phyloP scores from a whole-genome alignment of 2,888 invertebrate species.

The Lasioglossum malachurum region DNA sequence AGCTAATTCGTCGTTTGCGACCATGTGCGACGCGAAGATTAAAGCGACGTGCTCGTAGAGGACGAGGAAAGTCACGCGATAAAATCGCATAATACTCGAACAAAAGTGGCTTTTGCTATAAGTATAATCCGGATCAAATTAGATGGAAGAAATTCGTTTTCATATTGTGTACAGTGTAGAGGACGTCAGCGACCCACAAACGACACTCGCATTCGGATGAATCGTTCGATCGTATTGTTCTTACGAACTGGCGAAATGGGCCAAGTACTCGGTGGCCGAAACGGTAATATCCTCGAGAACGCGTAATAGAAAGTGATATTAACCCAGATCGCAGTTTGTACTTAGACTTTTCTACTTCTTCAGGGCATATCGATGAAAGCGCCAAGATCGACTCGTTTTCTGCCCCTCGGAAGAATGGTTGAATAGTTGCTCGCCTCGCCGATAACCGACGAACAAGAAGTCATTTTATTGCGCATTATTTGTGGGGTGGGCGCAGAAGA shows the following conservation, averaged over 20 bases:
- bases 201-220: conserved; percentile 25
- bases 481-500: not conserved
- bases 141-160: conserved; percentile 43
- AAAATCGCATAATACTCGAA: not conserved
- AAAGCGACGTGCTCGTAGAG: not conserved
- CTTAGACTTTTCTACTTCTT: conserved; percentile 33
- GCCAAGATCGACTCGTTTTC: conserved; percentile 5
- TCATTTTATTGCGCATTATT: not conserved
- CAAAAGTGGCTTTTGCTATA: not conserved
- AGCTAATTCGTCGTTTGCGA: too few species aligned
- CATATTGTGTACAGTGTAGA: conserved; percentile 13
- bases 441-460: not conserved
- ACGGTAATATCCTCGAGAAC: conserved; percentile 37
- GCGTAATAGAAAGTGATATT: conserved; percentile 45
- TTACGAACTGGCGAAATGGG: conserved; percentile 41
- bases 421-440: not conserved
- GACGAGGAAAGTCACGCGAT: not conserved
- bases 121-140: conserved; percentile 1
- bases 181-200: conserved; percentile 26
- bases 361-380: conserved; percentile 4
- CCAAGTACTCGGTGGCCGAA: conserved; percentile 25
- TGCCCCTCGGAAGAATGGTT: not conserved
- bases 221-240: conserved; percentile 52
- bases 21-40: not conserved
- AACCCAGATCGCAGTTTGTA: conserved; percentile 20